A percentile compares a stretch with the other conserved stretches of the same genome.
Evolutionary conservation across 1,140 invertebrate genomes (phyloP).

Genomic region (Drosophila teissieri): DNA sequence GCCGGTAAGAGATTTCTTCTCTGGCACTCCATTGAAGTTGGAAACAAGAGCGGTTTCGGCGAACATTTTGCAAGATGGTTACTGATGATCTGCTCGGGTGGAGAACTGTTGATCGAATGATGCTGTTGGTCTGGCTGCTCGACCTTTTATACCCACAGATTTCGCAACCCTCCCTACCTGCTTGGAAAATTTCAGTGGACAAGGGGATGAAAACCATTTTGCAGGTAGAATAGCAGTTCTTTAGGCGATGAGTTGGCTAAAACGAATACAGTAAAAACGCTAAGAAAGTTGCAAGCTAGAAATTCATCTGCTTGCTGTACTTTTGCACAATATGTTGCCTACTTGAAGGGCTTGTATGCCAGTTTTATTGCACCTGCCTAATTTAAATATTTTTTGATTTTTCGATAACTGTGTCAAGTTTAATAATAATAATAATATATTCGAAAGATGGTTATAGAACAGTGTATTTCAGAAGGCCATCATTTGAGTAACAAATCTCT

Average conservation of each 20-base stretch:
- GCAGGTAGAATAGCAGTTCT: not conserved
- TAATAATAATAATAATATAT: too few relatives aligned
- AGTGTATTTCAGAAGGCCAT: too few relatives aligned
- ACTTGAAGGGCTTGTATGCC: not conserved
- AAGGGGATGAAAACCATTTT: not conserved
- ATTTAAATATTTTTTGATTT: too few relatives aligned
- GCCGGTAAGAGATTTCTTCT: conserved; percentile 57
- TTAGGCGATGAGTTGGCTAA: not conserved
- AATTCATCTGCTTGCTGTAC: not conserved
- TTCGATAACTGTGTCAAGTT: too few relatives aligned
- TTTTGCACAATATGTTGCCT: not conserved
- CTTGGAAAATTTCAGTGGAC: not conserved
- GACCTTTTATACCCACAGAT: conserved; percentile 53
- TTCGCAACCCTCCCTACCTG: conserved; percentile 2
- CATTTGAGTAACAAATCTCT: too few relatives aligned
- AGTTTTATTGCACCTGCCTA: not conserved
- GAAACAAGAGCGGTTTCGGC: conserved; percentile 28
- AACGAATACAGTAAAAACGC: not conserved
- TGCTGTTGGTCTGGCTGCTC: conserved; percentile 3
- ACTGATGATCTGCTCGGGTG: conserved; percentile 32
- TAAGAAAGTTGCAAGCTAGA: not conserved
- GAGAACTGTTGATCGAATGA: conserved; percentile 58
- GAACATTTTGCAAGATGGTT: conserved; percentile 48
- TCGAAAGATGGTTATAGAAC: too few relatives aligned
- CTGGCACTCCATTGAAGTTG: conserved; percentile 12